Percentiles rank a stretch among this genome's conserved stretches.
Evolutionary conservation across 2,113 vertebrate species (phyloP).

Genomic region (Falco punctatus): DNA sequence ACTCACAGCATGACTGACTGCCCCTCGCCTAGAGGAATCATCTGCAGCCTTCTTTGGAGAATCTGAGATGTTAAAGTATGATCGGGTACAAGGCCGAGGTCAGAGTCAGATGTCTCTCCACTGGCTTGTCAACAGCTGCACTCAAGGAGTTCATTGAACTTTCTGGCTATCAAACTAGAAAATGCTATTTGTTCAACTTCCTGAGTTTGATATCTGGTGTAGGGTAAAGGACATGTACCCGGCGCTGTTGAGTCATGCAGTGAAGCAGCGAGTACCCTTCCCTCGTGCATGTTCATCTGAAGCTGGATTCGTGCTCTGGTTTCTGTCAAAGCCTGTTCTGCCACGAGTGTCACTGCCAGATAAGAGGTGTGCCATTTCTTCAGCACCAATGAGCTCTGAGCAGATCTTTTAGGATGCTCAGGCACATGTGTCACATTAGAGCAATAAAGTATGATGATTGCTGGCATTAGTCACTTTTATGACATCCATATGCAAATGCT

Average conservation of each 20-base stretch:
- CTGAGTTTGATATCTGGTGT: not conserved
- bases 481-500: conserved; percentile 66
- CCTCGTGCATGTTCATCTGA: not conserved
- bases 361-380: not conserved
- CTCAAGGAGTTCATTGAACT: not conserved
- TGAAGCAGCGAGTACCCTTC: not conserved
- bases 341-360: not conserved
- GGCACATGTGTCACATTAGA: conserved; percentile 55
- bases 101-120: not conserved
- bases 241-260: not conserved
- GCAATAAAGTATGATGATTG: conserved; percentile 36
- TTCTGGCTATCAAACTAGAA: conserved; percentile 3
- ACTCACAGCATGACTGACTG: not conserved
- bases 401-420: conserved; percentile 19
- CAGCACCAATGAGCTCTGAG: not conserved
- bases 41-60: conserved; percentile 4
- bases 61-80: not conserved
- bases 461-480: conserved; percentile 57
- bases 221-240: not conserved
- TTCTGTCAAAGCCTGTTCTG: not conserved
- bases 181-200: conserved; percentile 1
- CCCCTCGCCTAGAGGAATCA: not conserved
- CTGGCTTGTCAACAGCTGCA: not conserved
- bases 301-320: not conserved
- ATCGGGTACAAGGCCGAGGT: not conserved